Evolutionary conservation across 2,113 vertebrate species (phyloP).

Genomic region (Calypte anna): DNA sequence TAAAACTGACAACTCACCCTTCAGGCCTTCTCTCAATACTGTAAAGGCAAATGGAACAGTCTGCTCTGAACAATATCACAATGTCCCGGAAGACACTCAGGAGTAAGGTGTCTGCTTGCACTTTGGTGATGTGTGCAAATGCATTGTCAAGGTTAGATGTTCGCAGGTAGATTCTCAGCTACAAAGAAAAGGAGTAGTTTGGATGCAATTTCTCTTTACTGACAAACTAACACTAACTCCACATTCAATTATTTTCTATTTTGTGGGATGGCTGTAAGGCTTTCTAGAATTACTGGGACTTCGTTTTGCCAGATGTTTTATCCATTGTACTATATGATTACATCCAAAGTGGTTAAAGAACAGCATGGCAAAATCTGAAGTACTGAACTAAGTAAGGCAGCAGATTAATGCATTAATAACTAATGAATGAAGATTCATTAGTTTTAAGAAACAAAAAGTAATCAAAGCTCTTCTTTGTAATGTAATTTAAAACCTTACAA

Average conservation of each 20-base stretch:
- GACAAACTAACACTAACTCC: not conserved
- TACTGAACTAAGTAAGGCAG: not conserved
- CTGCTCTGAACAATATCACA: conserved; percentile 91
- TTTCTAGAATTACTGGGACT: not conserved
- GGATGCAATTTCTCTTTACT: not conserved
- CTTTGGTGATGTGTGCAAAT: conserved; percentile 92
- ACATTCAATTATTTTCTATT: not conserved
- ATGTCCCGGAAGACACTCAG: conserved; percentile 96
- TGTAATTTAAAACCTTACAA: not conserved
- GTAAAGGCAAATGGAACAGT: conserved; percentile 98
- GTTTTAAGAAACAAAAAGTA: not conserved
- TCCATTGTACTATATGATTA: not conserved
- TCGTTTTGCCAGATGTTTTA: not conserved
- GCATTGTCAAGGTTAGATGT: conserved; percentile 97
- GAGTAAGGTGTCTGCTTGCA: conserved; percentile 89
- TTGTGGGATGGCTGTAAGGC: not conserved
- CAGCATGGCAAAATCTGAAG: not conserved
- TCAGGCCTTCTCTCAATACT: conserved; percentile 90
- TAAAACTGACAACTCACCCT: conserved; percentile 77
- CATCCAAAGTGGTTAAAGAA: not conserved
- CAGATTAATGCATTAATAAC: no score
- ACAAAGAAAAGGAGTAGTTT: not conserved
- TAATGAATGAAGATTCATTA: no score
- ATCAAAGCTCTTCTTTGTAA: not conserved
- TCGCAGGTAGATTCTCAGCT: conserved; percentile 93